Conservation (phyloP, 2,888 invertebrate genomes). For the Agrotis segetum region DNA sequence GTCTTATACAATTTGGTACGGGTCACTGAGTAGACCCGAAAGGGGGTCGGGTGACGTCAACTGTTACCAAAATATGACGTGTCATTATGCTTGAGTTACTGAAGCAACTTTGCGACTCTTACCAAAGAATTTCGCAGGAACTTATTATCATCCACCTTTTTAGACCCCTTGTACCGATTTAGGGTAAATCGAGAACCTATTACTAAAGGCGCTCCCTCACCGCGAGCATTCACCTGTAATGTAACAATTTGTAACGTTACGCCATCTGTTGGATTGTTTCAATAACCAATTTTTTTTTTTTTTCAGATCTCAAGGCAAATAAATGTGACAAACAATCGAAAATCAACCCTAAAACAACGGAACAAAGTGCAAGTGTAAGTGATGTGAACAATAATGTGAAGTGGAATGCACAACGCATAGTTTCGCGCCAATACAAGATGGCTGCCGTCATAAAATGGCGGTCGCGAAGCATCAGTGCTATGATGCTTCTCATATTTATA, state of each 20-base stretch:
- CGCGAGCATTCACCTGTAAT: too few species aligned
- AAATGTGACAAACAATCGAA: constrained; percentile 43
- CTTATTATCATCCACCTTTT: too few species aligned
- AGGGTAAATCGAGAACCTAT: too few species aligned
- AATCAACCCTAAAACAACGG: not conserved
- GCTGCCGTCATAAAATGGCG: constrained; percentile 85
- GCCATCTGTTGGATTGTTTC: too few species aligned
- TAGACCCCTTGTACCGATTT: too few species aligned
- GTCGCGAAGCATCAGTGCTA: constrained; percentile 74
- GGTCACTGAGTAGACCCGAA: constrained; percentile 25
- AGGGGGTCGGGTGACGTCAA: constrained; percentile 23
- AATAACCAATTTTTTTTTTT: too few species aligned
- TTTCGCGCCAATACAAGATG: constrained; percentile 78
- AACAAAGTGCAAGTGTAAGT: constrained; percentile 40
- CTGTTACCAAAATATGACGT: constrained; percentile 28
- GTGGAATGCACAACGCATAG: constrained; percentile 70
- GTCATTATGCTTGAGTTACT: constrained; percentile 1
- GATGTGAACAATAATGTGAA: constrained; percentile 66
- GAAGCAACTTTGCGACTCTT: not conserved
- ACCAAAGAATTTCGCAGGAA: too few species aligned
- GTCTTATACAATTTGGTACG: constrained; percentile 11
- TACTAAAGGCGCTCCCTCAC: too few species aligned
- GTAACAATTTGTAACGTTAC: too few species aligned
- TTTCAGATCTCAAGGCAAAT: constrained; percentile 54
- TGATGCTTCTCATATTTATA: constrained; percentile 77